Conservation (phyloP, 2,797 vertebrate species). For the Buceros bicornis region DNA sequence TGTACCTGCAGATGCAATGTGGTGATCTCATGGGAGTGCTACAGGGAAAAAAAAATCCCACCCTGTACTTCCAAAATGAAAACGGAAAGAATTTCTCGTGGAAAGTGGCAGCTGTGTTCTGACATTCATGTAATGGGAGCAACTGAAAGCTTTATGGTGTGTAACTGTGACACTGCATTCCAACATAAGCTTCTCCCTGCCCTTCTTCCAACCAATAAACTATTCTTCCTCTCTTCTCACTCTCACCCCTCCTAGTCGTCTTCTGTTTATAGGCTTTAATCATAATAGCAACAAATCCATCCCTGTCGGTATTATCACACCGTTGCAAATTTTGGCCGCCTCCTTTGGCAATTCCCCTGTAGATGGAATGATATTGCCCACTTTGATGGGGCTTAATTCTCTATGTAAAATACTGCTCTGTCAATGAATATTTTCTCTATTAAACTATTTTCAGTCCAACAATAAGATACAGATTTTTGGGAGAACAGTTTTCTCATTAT, state of each 20-base stretch:
- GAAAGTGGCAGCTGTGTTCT: conserved; percentile 73
- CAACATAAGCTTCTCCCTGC: conserved; percentile 75
- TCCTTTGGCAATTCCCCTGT: conserved; percentile 53
- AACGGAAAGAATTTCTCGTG: conserved; percentile 74
- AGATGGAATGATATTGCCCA: conserved; percentile 70
- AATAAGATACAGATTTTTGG: conserved; percentile 73
- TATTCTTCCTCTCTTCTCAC: conserved; percentile 64
- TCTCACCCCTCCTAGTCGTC: conserved; percentile 71
- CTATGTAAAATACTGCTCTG: conserved; percentile 66
- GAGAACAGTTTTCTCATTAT: conserved; percentile 65
- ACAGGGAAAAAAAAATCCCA: conserved; percentile 1
- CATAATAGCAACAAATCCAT: conserved; percentile 76
- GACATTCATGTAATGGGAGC: conserved; percentile 72
- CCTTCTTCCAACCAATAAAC: conserved; percentile 76
- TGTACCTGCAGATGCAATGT: conserved; percentile 21
- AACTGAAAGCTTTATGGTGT: conserved; percentile 78
- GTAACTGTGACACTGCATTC: conserved; percentile 78
- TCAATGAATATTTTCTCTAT: conserved; percentile 73
- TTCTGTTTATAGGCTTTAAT: conserved; percentile 73
- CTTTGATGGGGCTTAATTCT: conserved; percentile 72
- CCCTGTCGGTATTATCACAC: conserved; percentile 61
- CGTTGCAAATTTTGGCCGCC: conserved; percentile 60
- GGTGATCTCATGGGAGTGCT: conserved; percentile 44
- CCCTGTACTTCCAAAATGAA: conserved; percentile 51
- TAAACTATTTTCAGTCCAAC: conserved; percentile 70